These are phyloP conservation scores for Apistogramma diplotaenia DNA, from an alignment of 2,113 vertebrate genomes.

Conservation along the genomic window DNA sequence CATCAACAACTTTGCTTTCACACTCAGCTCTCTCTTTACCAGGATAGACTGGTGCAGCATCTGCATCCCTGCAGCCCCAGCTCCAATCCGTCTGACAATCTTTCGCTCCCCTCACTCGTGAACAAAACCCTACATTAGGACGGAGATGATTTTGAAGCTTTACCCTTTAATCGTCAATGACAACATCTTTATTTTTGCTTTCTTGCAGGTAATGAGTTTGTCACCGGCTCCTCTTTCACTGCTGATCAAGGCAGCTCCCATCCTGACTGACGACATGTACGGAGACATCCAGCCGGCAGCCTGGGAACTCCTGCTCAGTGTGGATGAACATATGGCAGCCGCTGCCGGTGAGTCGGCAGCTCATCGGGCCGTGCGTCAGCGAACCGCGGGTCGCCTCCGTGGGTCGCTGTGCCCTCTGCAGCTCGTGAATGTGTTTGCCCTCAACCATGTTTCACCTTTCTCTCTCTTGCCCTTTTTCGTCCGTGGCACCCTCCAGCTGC, in stretches of 20 bases:
- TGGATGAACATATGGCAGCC: constrained; percentile 98
- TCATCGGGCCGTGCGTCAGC: neutral
- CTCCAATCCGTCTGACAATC: too few species aligned
- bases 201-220: constrained; percentile 91
- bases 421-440: neutral
- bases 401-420: neutral
- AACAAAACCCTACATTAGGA: neutral
- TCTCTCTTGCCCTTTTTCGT: neutral
- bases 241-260: constrained; percentile 93
- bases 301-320: constrained; percentile 95
- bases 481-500: constrained; percentile 80
- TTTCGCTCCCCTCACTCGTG: too few species aligned
- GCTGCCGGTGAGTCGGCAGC: constrained; percentile 86
- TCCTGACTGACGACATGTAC: constrained; percentile 97
- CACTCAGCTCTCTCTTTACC: too few species aligned
- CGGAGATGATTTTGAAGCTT: neutral
- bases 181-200: neutral
- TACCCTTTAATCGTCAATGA: neutral
- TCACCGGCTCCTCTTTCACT: constrained; percentile 94
- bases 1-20: too few species aligned
- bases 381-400: neutral
- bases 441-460: neutral
- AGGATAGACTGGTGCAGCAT: too few species aligned
- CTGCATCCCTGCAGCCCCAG: too few species aligned
- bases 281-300: constrained; percentile 96